Evolutionary conservation across 2,797 vertebrate species (phyloP), one percentile per base, ranked within the genome.

Genomic region (Crenichthys baileyi): DNA sequence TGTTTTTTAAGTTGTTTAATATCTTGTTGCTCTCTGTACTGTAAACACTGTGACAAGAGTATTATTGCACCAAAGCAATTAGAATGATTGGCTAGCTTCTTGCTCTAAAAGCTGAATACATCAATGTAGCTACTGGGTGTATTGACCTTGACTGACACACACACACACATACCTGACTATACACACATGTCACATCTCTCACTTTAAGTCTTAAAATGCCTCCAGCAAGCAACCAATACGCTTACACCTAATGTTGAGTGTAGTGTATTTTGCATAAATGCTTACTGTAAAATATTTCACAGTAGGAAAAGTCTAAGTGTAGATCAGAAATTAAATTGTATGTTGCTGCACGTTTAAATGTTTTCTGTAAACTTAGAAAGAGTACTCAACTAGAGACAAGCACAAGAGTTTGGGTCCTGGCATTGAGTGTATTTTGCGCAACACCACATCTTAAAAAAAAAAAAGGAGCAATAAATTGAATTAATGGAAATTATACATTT

Each of bases 131-230:
- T 70, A 70, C 16, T 83, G 36, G 58, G 48, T 85, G 73, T 83
- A 85, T 80, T 92, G 91, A 90, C 82, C 81, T 86, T 88, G 85
- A 88, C 67, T 82, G 71, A 89, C 41, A 87, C 46, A 72, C 58
- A 58, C 58, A 58, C 22, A 75, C 9, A 81, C 31, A 71, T 48
- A 78, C 41, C 46, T 79, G 51, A 61, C 71, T 56, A 67, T 70
- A 77, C 60, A 79, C 9, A 60, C 18, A 48, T 18, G 8, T 75
- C n/a, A 79, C 13, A 39, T 36, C 77, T 31, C 72, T 31, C 20
- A 61, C 24, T 67, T 46, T 72, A 12, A 36, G 2, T 76, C 5
- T 46, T 20, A 44, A 20, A 75, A 5, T 3, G 63, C 44, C 20
- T 81, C 11, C 56, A 51, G 58, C 39, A 83, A 51, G 13, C 24